Evolutionary conservation across 1,140 invertebrate genomes (phyloP), one percentile per base, ranked within the genome.

Genomic region (Acromyrmex heyeri): DNA sequence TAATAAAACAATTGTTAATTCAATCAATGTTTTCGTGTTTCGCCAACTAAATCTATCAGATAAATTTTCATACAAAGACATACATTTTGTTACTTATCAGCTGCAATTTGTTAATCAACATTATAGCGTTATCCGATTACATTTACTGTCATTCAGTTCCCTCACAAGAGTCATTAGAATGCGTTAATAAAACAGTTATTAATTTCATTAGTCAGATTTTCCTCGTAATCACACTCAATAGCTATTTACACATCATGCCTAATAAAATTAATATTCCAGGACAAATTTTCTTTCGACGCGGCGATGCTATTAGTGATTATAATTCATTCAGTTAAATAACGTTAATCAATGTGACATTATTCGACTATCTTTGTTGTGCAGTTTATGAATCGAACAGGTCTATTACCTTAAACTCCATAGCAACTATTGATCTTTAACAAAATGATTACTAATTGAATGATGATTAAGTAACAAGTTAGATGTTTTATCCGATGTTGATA

Each of bases 221-320:
- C 67, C 67, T 61, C 16, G n/a, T 53, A 59, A 72, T 44, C 78
- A 30, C 18, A 72, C 38, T 48, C 50, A 27, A 81, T 44, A 48
- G 34, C 53, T 55, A 57, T 82, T 82, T 72, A 24, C 14, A 34
- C 24, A 34, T 48, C 18, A 50, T 48, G 34, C 18, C 53, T 70
- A 72, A 72, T 82, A 59, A 82, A 82, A 82, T 82, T 82, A 57
- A 82, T 82, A 72, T 72, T 72, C 67, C 34, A 57, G 14, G 78
- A 82, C 53, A 69, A 82, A 81, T 70, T 70, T 78, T 44, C 50
- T 55, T 59, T 59, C 21, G 30, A 0, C 14, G 5, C 38, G 14
- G 34, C 16, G 38, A 30, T 3, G 16, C 48, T 14, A 16, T 78
- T 34, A 67, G 34, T 24, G 38, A 65, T 78, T 53, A 8, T 21